Evolutionary conservation across 2,113 vertebrate genomes (phyloP).

Genomic region (Eubucco bourcierii): DNA sequence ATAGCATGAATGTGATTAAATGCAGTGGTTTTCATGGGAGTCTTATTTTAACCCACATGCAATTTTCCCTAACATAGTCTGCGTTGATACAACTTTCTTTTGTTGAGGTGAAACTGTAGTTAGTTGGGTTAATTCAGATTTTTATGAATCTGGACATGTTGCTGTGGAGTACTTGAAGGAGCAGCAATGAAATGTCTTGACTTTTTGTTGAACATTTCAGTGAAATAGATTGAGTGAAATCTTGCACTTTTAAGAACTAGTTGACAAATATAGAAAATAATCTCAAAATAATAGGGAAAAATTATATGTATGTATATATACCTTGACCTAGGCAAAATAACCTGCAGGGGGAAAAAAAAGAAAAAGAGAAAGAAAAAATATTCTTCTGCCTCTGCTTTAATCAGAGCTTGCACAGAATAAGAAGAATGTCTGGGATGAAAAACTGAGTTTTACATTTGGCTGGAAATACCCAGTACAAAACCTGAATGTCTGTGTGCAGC

Average conservation of each 20-base stretch:
- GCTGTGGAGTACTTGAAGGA: neutral
- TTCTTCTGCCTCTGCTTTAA: neutral
- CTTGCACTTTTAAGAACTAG: neutral
- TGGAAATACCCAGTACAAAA: neutral
- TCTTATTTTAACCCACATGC: neutral
- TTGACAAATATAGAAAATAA: neutral
- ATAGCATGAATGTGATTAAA: neutral
- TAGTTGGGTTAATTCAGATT: neutral
- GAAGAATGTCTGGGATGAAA: neutral
- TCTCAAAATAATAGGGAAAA: neutral
- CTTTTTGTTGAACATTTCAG: neutral
- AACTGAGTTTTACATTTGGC: neutral
- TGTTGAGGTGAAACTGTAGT: neutral
- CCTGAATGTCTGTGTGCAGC: neutral
- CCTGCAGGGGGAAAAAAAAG: neutral
- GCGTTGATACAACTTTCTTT: neutral
- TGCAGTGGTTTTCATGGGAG: neutral
- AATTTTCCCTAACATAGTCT: neutral
- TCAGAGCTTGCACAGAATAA: neutral
- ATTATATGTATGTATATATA: neutral
- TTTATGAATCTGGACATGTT: neutral
- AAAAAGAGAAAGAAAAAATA: neutral
- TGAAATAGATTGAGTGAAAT: neutral
- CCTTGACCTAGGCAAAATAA: neutral
- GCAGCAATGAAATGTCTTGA: neutral